Evolutionary conservation across 2,888 invertebrate species (phyloP), one percentile per base, ranked within the genome.

Genomic region (Chalcosyrphus nemorum): DNA sequence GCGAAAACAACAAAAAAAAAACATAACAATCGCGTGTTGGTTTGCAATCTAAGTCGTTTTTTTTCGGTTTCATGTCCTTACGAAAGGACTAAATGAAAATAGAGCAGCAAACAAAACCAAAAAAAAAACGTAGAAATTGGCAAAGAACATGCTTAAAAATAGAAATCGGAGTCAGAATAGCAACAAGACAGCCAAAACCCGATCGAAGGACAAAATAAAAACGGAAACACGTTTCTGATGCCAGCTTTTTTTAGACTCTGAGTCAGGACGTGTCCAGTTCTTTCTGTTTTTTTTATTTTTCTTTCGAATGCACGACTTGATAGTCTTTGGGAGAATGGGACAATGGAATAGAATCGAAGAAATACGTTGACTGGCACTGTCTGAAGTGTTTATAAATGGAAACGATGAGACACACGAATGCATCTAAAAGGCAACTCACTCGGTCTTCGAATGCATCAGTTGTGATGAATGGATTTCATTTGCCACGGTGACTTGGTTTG

Each of bases 141-240:
- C 57, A 56, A 72, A 54, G 43, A 75, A 56, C 47, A 75, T 50
- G 66, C 13, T 29, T 68, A 61, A 54, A 77, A 77, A 77, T 77
- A 77, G 77, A 77, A 77, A 70, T 35, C 27, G 17, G 45, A 77
- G 77, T 77, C 68, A 52, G 59, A 59, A 43, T 54, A 54, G 68
- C 17, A 63, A 72, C 21, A 19, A 32, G 21, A 65, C 57, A 29
- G 21, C 41, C n/a, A 19, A 61, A 47, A 52, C 41, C 52, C 61
- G 74, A 74, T 74, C 74, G 56, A 74, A 74, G 65, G 65, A 56
- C 56, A 4, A 32, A 63, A 63, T 17, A 45, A 21, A 43, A 63
- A 65, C 29, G 41, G 52, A 63, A 65, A 9, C 65, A 47, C 65
- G 56, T 65, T 38, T 13, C 11, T 5, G 38, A 35, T 21, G 63